Base-by-base conservation (phyloP, 2,888 invertebrate species). In the Noctua comes region DNA sequence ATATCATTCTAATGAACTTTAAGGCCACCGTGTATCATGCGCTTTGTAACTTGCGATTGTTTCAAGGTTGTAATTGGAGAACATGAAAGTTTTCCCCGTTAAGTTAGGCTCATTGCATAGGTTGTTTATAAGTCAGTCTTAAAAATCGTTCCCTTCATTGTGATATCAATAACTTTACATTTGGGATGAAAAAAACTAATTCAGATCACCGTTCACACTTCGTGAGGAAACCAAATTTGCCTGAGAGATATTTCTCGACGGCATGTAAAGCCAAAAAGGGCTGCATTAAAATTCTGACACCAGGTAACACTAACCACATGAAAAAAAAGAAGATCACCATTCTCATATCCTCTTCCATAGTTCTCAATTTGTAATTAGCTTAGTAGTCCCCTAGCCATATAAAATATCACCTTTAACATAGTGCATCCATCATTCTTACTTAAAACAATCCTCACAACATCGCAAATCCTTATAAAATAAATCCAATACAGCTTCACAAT, bases 1-100 rank as follows among this genome's bases (percentile, higher is more conserved):
- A 51, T 73, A 43, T 43, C 40, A 59, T 71, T 73, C 48, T 71
- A 68, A 85, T 76, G 13, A n/a, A 59, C 51, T 16, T 62, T 40
- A 48, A 46, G 65, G 57, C 79, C 84, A 62, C 65, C 69, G 18
- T 36, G 43, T 11, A 43, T 73, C 16, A 48, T n/a, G 40, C 5
- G 27, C 4, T 36, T 54, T 40, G 36, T 8, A 59, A 46, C 24
- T 43, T 40, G n/a, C 21, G 11, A 64, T 59, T 2, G 21, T 57
- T 24, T 54, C 10, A n/a, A 24, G 36, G 36, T 5, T 21, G 24
- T 6, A 46, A 77, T 11, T 24, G 8, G 16, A 36, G 40, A 46
- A 64, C 11, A 10, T 24, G 24, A 18, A 40, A 18, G 24, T 7
- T 73, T 73, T 43, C 27, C 2, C 2, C 7, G 16, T 8, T 21